phyloP scores from a whole-genome alignment of 2,113 vertebrate genomes.

The Rhinoptilus africanus region DNA sequence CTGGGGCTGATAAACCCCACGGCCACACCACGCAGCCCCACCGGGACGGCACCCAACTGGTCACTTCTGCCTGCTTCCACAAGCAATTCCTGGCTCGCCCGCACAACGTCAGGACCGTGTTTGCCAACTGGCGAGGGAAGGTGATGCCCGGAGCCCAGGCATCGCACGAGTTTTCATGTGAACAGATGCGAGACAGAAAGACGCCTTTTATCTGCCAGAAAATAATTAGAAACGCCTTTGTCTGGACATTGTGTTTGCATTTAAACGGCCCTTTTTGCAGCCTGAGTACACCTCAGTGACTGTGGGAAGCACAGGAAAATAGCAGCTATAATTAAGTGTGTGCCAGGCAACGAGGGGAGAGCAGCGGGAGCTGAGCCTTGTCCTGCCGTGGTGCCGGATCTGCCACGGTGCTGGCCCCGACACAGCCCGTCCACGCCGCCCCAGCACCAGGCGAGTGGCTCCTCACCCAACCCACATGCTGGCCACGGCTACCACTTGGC shows the following conservation, averaged over 20 bases:
- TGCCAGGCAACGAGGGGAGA: not conserved
- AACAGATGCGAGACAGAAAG: constrained; percentile 13
- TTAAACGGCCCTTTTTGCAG: not conserved
- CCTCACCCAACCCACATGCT: rapidly evolving
- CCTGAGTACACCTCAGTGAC: not conserved
- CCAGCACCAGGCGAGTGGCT: not conserved
- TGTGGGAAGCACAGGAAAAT: not conserved
- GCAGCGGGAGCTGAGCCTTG: rapidly evolving
- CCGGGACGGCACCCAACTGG: rapidly evolving
- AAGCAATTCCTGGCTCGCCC: not conserved
- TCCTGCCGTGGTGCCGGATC: not conserved
- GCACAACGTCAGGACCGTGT: not conserved
- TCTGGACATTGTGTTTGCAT: not conserved
- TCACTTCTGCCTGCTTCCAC: not conserved
- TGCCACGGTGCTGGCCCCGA: rapidly evolving
- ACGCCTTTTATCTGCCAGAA: constrained; percentile 21
- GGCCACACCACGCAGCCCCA: not conserved
- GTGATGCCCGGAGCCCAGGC: not conserved
- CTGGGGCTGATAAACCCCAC: not conserved
- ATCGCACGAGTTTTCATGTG: not conserved
- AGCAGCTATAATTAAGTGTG: not conserved
- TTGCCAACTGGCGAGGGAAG: not conserved
- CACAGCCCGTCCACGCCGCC: not conserved
- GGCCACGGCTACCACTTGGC: not conserved
- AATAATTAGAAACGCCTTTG: not conserved